Evolutionary conservation across 2,113 vertebrate genomes (phyloP).

Genomic region (Turnix velox): DNA sequence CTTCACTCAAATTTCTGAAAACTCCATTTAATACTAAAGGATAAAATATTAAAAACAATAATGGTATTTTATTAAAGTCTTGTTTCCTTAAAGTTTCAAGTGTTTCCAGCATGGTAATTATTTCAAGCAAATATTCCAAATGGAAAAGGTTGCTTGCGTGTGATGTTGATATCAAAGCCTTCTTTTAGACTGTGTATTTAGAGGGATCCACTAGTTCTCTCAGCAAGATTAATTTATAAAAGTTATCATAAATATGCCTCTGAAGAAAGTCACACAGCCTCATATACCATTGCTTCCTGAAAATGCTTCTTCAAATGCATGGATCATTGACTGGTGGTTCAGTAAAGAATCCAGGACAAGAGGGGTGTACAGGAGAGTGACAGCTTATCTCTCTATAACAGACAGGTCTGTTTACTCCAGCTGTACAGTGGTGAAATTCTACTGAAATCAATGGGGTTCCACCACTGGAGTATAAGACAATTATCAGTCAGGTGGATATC

Average conservation of each 20-base stretch:
- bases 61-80: background rate
- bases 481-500: background rate
- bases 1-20: background rate
- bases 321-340: background rate
- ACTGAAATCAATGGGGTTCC: background rate
- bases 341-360: background rate
- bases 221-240: background rate
- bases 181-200: background rate
- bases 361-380: background rate
- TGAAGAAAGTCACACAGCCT: background rate
- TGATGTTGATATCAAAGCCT: background rate
- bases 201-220: background rate
- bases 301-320: background rate
- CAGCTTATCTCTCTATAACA: background rate
- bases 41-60: background rate
- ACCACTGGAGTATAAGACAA: background rate
- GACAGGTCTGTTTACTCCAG: background rate
- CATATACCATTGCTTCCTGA: background rate
- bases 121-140: background rate
- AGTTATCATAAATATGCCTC: background rate
- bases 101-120: background rate
- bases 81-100: background rate
- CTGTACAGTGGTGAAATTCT: background rate
- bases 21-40: background rate
- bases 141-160: background rate